phyloP scores from a whole-genome alignment of 2,797 vertebrate species.

The Sorex maritimensis region DNA sequence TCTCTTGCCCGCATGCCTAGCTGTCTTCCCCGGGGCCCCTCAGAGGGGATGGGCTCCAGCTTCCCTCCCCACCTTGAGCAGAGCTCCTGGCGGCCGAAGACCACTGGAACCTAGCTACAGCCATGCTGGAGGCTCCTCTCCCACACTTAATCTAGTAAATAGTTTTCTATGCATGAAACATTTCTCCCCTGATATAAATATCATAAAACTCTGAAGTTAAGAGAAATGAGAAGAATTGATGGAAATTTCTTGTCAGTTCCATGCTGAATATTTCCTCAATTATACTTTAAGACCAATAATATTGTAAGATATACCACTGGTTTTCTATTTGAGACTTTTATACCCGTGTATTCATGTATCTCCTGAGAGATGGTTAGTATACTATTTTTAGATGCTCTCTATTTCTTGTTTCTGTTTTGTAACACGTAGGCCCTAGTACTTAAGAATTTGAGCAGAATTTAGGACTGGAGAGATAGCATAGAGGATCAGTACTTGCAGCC shows the following conservation, averaged over 20 bases:
- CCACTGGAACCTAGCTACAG: no score
- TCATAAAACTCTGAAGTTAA: constrained; percentile 13
- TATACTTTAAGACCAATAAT: background rate
- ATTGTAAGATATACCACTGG: background rate
- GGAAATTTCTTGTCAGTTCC: background rate
- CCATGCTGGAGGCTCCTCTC: no score
- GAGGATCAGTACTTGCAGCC: no score
- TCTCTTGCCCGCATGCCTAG: no score
- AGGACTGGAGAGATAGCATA: background rate
- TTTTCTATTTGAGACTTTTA: background rate
- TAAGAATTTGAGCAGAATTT: constrained; percentile 17
- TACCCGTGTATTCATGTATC: background rate
- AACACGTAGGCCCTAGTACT: background rate
- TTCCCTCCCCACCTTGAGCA: no score
- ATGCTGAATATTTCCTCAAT: background rate
- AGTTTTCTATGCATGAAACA: background rate
- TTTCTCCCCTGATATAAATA: background rate
- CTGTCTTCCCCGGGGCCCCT: no score
- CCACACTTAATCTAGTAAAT: background rate
- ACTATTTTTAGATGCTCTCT: background rate
- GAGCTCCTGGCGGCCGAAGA: no score
- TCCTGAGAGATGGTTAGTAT: background rate
- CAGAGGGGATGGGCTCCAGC: no score
- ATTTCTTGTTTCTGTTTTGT: background rate
- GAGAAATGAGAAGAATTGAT: constrained; percentile 9